Evolutionary conservation across 2,113 vertebrate genomes (phyloP), one percentile per base, ranked within the genome.

Genomic region (Coregonus clupeaformis): DNA sequence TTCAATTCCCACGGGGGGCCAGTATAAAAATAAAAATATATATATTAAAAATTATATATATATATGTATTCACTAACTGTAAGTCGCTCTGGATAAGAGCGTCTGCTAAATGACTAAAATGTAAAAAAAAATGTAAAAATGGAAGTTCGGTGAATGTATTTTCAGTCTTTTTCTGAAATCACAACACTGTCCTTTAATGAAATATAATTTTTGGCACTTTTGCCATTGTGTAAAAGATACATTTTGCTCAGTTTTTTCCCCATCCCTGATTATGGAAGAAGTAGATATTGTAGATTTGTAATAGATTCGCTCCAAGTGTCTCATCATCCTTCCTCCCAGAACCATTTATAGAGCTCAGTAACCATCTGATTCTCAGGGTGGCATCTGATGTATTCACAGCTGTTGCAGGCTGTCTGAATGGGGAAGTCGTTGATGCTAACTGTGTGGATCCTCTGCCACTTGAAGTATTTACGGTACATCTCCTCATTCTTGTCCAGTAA

Each of bases 261-360:
- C 9, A 42, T 11, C 36, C 36, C 9, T 12, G 9, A 42, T 65
- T 68, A n/a, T 62, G 27, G 20, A 62, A 62, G 13, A 9, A 27
- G n/a, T 66, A n/a, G 60, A 30, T 9, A 62, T 29, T 72, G 22
- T 14, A 36, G 7, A 65, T 12, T 47, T 11, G 45, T 18, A 18
- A 16, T 55, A 55, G 36, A 42, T 11, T 42, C 11, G 9, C 36
- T 42, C 36, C 36, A 42, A 42, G 9, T 11, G 36, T 42, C 36
- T 42, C 52, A 55, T 18, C 18, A 55, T 9, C 6, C 24, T 3
- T 90, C 94, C 88, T 93, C 92, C 93, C 94, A 95, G 91, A 92
- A 96, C 94, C 94, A 95, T 81, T 92, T 94, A 76, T 94, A 91
- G 80, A 94, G 88, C 88, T 94, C 93, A 77, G 90, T 91, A 76